Evolutionary conservation across 2,888 invertebrate genomes (phyloP).

Genomic region (Drosophila paucipuncta): DNA sequence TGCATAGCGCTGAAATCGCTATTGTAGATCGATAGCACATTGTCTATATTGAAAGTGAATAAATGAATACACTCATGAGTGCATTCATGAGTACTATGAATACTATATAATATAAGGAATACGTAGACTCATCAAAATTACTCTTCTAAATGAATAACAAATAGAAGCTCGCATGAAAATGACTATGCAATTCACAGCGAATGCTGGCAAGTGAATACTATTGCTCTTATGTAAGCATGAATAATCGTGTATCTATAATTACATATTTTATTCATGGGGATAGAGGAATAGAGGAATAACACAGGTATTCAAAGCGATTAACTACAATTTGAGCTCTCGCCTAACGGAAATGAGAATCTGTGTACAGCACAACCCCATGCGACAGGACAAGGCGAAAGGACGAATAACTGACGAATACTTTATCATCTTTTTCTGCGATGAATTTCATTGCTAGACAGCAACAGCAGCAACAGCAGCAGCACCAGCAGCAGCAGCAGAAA

Average conservation of each 20-base stretch:
- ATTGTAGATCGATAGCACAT: not conserved
- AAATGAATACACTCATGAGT: conserved; percentile 22
- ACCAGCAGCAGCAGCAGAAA: conserved; percentile 25
- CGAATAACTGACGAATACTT: conserved; percentile 35
- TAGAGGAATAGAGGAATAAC: not conserved
- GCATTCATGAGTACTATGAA: conserved; percentile 15
- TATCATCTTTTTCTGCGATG: conserved; percentile 46
- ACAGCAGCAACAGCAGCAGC: conserved; percentile 1
- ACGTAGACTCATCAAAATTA: not conserved
- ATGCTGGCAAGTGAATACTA: not conserved
- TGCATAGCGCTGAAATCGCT: not conserved
- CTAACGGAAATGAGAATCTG: conserved; percentile 57
- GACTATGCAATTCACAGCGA: not conserved
- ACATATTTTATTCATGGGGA: conserved; percentile 42
- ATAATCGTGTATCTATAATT: conserved; percentile 25
- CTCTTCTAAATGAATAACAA: not conserved
- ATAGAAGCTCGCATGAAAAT: not conserved
- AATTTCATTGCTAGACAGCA: conserved; percentile 35
- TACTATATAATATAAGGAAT: not conserved
- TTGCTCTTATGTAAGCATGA: conserved; percentile 10
- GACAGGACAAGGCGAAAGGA: conserved; percentile 30
- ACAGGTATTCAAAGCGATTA: conserved; percentile 51
- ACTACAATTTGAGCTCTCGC: conserved; percentile 37
- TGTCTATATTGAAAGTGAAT: not conserved
- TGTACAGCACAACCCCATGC: conserved; percentile 8